Evolutionary conservation across 2,113 vertebrate genomes (phyloP).

Genomic region (human (Homo sapiens)): DNA sequence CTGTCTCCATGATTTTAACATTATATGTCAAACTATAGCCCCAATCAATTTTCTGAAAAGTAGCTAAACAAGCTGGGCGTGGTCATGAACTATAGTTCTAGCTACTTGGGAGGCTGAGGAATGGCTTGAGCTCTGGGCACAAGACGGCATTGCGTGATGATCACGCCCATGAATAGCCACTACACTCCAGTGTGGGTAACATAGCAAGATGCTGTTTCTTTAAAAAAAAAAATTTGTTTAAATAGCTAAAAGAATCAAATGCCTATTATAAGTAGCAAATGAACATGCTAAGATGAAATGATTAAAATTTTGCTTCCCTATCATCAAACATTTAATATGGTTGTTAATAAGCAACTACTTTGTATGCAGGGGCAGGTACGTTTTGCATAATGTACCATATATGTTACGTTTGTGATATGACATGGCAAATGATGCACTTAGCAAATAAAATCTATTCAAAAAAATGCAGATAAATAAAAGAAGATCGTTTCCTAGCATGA

Average conservation of each 20-base stretch:
- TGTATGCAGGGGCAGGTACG: not conserved
- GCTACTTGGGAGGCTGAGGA: not conserved
- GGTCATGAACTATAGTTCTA: not conserved
- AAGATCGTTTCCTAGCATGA: not conserved
- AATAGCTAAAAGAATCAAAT: not conserved
- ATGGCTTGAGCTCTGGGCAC: not conserved
- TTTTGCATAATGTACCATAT: not conserved
- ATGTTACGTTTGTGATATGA: not conserved
- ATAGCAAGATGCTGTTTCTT: not conserved
- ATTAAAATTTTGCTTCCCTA: not conserved
- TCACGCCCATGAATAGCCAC: not conserved
- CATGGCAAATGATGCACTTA: not conserved
- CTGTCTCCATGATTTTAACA: not conserved
- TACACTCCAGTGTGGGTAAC: not conserved
- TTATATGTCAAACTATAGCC: not conserved
- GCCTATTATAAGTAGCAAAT: not conserved
- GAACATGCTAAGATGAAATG: not conserved
- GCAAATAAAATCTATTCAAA: not conserved
- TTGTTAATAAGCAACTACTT: not conserved
- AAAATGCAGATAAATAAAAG: not conserved
- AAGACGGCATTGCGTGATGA: not conserved
- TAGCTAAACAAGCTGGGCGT: not conserved
- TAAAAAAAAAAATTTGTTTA: not conserved
- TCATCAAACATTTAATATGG: not conserved
- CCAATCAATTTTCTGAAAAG: not conserved